A percentile compares a stretch with the other conserved stretches of the same genome.
These are phyloP conservation scores for Myotis vivesi DNA, from an alignment of 2,797 vertebrate genomes.

Conservation along the genomic window DNA sequence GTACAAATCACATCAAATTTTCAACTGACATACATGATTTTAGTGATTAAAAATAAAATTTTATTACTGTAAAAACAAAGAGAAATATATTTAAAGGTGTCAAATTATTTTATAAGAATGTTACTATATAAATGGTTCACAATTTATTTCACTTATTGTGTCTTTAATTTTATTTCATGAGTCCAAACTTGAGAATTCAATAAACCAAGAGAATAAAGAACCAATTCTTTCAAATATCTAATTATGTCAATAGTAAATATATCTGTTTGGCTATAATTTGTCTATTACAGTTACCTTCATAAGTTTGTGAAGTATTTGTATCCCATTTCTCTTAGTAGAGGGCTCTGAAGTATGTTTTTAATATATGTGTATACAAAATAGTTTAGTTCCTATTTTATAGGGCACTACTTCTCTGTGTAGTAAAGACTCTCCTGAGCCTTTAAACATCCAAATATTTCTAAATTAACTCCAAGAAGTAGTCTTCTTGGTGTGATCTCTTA, in stretches of 20 bases:
- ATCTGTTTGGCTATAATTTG: background rate
- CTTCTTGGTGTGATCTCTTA: background rate
- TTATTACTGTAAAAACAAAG: background rate
- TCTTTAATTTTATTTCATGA: background rate
- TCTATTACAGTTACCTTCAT: background rate
- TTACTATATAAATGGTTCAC: background rate
- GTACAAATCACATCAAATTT: background rate
- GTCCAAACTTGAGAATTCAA: background rate
- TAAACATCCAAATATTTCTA: background rate
- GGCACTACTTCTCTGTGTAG: background rate
- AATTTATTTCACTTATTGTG: background rate
- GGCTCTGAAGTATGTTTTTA: background rate
- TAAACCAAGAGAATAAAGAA: background rate
- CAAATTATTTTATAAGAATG: slow-evolving; percentile 26
- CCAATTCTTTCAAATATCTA: background rate
- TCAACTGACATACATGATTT: background rate
- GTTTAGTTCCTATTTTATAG: background rate
- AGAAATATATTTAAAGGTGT: background rate
- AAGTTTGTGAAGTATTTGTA: background rate
- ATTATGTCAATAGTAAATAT: background rate
- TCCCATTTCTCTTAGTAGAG: background rate
- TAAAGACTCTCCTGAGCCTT: background rate
- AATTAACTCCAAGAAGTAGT: background rate
- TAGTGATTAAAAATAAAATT: background rate
- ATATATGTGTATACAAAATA: background rate